Conservation (phyloP, 2,888 invertebrate species). For the Melieria omissa region DNA sequence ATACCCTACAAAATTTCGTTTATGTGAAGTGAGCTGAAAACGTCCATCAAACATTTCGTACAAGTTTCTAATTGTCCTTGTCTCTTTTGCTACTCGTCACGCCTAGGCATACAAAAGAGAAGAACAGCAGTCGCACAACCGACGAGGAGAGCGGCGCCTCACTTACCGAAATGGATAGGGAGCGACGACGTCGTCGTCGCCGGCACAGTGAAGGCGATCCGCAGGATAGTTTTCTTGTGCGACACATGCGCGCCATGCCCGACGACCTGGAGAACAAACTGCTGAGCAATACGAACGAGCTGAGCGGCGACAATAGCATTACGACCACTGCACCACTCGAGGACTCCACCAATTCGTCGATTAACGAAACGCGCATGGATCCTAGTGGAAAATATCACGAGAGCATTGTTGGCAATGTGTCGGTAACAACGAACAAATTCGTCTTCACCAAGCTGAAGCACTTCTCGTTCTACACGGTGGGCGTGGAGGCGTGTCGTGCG, state of each 20-base stretch:
- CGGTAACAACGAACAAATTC: slow-evolving; percentile 65
- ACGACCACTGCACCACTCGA: slow-evolving; percentile 20
- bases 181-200: slow-evolving; percentile 42
- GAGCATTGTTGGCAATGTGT: slow-evolving; percentile 50
- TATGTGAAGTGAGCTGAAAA: slow-evolving; percentile 64
- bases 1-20: slow-evolving; percentile 82
- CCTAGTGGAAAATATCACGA: slow-evolving; percentile 45
- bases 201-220: slow-evolving; percentile 40
- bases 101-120: slow-evolving; percentile 45
- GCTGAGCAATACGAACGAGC: slow-evolving; percentile 16
- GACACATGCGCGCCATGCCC: slow-evolving; percentile 50
- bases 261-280: slow-evolving; percentile 18
- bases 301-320: slow-evolving; percentile 28
- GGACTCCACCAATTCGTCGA: slow-evolving; percentile 26
- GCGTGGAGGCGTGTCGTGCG: slow-evolving; percentile 82
- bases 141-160: background rate
- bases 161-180: slow-evolving; percentile 10
- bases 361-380: slow-evolving; percentile 61
- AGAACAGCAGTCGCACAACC: background rate
- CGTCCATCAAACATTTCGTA: background rate
- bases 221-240: slow-evolving; percentile 52
- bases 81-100: background rate
- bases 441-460: slow-evolving; percentile 76
- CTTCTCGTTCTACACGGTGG: slow-evolving; percentile 81
- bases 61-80: background rate